Conservation (phyloP, 2,113 vertebrate genomes). For the Cryptomyrus ogoouensis region DNA sequence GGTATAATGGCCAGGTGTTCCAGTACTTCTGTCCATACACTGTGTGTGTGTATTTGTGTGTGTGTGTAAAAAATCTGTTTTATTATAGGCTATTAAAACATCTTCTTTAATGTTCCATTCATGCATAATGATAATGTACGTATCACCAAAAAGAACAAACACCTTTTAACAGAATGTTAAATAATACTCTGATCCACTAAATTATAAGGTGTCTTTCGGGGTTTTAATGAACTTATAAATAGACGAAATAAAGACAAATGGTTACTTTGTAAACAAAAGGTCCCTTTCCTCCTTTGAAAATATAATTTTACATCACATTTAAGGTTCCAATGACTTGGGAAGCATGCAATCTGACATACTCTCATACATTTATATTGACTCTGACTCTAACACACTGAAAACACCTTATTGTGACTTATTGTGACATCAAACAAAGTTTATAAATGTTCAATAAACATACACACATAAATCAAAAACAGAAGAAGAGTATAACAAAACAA, state of each 20-base stretch:
- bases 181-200: background rate
- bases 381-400: conserved; percentile 20
- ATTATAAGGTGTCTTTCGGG: conserved; percentile 1
- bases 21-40: background rate
- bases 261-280: conserved; percentile 58
- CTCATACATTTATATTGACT: background rate
- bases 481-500: background rate
- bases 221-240: conserved; percentile 49
- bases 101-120: background rate
- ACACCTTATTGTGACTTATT: conserved; percentile 10
- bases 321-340: conserved; percentile 35
- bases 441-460: conserved; percentile 20
- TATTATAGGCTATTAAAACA: background rate
- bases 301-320: conserved; percentile 47
- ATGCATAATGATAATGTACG: background rate
- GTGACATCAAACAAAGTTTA: conserved; percentile 23
- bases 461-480: conserved; percentile 19
- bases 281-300: conserved; percentile 47
- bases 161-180: background rate
- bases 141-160: background rate
- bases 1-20: background rate
- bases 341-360: conserved; percentile 27
- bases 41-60: background rate
- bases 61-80: background rate
- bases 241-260: conserved; percentile 35